Conservation (phyloP, 2,888 invertebrate genomes). For the Monoplex corrugatus region DNA sequence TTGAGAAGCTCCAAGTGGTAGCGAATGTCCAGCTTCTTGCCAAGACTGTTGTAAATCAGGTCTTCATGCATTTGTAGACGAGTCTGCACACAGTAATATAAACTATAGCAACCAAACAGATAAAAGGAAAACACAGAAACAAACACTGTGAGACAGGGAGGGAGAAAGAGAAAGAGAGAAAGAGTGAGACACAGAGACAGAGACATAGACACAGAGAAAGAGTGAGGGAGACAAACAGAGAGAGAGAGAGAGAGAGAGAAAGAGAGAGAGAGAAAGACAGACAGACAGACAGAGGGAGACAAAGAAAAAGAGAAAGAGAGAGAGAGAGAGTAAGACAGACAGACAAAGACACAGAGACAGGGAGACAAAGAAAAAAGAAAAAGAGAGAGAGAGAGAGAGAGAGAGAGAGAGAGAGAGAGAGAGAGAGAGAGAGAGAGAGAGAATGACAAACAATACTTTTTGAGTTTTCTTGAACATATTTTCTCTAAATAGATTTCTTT, state of each 20-base stretch:
- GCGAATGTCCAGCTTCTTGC: conserved; percentile 73
- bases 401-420: neutral
- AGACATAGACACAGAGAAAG: neutral
- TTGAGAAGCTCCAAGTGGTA: conserved; percentile 77
- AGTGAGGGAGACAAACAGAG: too few relatives aligned
- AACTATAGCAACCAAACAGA: neutral
- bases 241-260: neutral
- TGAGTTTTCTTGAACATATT: too few relatives aligned
- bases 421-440: neutral
- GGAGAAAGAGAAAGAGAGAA: neutral
- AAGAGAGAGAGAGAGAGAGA: neutral
- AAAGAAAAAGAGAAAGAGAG: neutral
- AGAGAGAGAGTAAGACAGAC: neutral
- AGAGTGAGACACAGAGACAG: neutral
- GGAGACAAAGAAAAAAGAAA: neutral
- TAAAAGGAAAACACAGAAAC: neutral
- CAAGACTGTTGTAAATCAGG: conserved; percentile 74
- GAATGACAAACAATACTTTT: neutral
- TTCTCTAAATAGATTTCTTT: too few relatives aligned
- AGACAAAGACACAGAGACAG: neutral
- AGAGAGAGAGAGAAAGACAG: neutral
- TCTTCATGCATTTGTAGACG: conserved; percentile 79
- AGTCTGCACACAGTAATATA: conserved; percentile 55
- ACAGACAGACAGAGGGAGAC: neutral
- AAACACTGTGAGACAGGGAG: neutral